Evolutionary conservation across 2,797 vertebrate species (phyloP), one percentile per base, ranked within the genome.

Genomic region (Sebastes paucispinis): DNA sequence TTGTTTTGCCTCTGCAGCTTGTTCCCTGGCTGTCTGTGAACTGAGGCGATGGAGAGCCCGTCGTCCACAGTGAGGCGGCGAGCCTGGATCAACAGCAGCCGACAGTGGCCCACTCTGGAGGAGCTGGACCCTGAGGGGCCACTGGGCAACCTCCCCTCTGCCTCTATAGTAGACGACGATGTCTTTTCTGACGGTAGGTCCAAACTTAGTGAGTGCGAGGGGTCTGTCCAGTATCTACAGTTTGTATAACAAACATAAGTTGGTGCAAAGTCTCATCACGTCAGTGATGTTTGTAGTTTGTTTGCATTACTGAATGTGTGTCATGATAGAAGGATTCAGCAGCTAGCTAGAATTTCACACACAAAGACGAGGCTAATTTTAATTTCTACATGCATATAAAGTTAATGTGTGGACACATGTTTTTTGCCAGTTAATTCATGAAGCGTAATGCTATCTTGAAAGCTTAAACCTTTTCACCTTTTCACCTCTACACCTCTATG

Each of bases 51-150:
- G 96, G 95, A 95, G 63, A 96, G 90, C 63, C 92, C 94, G 1
- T 94, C 93, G 0, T 95, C 95, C 20, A 94, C 92, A 50, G 95
- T 94, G 76, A 95, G 93, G 81, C 93, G 96, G 1, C 91, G 93
- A n/a, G 96, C 96, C 4, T 97, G 97, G 97, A 95, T 93, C 74
- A 91, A 92, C 84, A 95, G 95, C 87, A 96, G 95, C 83, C 91
- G 93, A 0, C 94, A 92, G 68, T 93, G 94, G 94, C 70, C 94
- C 65, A 94, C 92, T 9, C 80, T 95, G 60, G 92, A 90, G 75
- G 90, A 95, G 4, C 75, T 60, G 3, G 91, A 92, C 1, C 77
- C 90, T 0, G 89, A 86, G 20, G 82, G 54, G 5, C 50, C 60
- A 8, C 43, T n/a, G 18, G 39, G 34, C 66, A 67, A 16, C 47